Evolutionary conservation across 2,113 vertebrate genomes (phyloP).

Genomic region (Phycodurus eques): DNA sequence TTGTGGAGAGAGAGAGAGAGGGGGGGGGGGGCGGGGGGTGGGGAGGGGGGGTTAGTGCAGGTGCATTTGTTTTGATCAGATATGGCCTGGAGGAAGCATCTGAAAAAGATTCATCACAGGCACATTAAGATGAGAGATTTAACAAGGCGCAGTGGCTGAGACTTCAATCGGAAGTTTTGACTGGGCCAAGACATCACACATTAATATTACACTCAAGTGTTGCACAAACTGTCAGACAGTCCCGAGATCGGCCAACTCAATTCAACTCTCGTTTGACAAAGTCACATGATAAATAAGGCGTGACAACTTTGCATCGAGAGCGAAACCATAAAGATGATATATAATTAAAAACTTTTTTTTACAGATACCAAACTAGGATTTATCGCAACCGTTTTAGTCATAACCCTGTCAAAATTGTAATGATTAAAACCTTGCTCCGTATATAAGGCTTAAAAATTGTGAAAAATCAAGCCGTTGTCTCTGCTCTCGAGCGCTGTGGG

Average conservation of each 20-base stretch:
- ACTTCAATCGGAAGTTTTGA: constrained; percentile 35
- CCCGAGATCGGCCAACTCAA: constrained; percentile 7
- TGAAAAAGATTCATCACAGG: constrained; percentile 74
- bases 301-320: background rate
- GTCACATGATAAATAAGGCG: constrained; percentile 12
- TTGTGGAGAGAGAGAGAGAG: too few species aligned
- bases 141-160: constrained; percentile 59
- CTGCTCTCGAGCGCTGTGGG: too few species aligned
- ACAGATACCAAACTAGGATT: background rate
- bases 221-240: constrained; percentile 48
- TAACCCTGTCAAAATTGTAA: background rate
- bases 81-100: constrained; percentile 75
- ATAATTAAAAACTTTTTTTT: background rate
- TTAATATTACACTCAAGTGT: constrained; percentile 54
- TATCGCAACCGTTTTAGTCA: background rate
- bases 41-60: constrained; percentile 65
- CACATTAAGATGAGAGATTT: constrained; percentile 67
- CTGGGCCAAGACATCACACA: constrained; percentile 43
- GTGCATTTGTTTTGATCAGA: constrained; percentile 82
- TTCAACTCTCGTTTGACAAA: constrained; percentile 21
- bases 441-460: too few species aligned
- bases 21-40: constrained; percentile 12
- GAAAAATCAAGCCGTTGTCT: too few species aligned
- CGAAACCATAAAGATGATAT: background rate
- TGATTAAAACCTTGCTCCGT: too few species aligned